phyloP scores from a whole-genome alignment of 2,797 vertebrate genomes.

The Enteromius mattozi region DNA sequence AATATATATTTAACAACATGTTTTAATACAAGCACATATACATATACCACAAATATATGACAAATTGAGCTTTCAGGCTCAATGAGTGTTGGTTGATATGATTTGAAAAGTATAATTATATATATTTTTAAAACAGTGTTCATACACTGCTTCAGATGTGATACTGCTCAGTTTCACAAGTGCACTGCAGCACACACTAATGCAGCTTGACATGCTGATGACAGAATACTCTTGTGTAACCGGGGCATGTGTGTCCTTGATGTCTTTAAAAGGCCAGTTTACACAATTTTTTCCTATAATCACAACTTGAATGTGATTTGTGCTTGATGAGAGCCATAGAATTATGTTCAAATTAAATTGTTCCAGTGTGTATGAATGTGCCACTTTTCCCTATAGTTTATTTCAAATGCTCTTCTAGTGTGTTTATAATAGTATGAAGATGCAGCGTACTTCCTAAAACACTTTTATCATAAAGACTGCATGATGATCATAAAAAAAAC shows the following conservation, averaged over 20 bases:
- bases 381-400: neutral
- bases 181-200: conserved; percentile 63
- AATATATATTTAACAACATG: neutral
- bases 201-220: conserved; percentile 79
- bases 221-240: conserved; percentile 75
- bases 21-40: neutral
- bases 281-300: neutral
- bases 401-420: neutral
- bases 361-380: neutral
- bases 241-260: conserved; percentile 56
- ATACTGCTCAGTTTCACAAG: neutral
- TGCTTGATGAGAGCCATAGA: neutral
- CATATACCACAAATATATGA: conserved; percentile 1
- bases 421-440: neutral
- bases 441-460: neutral
- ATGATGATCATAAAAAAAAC: neutral
- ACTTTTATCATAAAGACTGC: neutral
- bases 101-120: neutral
- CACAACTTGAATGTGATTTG: neutral
- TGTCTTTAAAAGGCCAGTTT: neutral
- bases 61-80: neutral
- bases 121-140: conserved; percentile 56
- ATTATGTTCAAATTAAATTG: too few species aligned
- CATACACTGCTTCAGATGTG: conserved; percentile 64
- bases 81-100: neutral